phyloP scores from a whole-genome alignment of 2,888 invertebrate genomes.

The Dromius quadrimaculatus region DNA sequence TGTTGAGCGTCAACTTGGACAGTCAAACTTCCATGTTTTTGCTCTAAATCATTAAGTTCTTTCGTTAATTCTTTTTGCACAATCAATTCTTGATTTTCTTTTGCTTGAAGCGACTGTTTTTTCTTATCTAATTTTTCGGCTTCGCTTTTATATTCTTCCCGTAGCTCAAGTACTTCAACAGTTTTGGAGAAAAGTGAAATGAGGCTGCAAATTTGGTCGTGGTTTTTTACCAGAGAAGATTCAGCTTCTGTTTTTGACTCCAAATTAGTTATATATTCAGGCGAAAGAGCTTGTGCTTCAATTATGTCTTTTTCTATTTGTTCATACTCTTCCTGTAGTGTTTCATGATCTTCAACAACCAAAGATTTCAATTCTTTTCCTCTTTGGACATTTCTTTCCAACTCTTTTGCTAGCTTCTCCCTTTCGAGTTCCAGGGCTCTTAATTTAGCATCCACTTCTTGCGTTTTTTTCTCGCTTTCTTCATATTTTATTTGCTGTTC shows the following conservation, averaged over 20 bases:
- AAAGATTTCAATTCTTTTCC: neutral
- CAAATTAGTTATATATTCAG: neutral
- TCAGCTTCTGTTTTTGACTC: neutral
- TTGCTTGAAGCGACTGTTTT: no score
- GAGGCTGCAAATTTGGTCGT: neutral
- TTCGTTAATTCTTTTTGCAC: no score
- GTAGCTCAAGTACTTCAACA: no score
- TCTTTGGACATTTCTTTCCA: constrained; percentile 1
- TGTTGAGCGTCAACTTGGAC: no score
- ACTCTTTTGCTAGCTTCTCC: neutral
- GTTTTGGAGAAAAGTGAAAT: neutral
- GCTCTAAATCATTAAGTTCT: no score
- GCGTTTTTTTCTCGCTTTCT: neutral
- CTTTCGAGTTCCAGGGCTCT: neutral
- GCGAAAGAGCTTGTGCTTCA: neutral
- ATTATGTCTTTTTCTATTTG: constrained; percentile 8
- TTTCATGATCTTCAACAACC: constrained; percentile 17
- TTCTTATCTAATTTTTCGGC: no score
- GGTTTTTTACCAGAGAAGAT: neutral
- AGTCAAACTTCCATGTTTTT: no score
- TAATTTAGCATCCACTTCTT: neutral
- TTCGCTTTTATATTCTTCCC: no score
- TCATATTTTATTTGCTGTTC: neutral
- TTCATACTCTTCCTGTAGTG: neutral
- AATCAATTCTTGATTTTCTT: no score